Percentiles rank a stretch among this genome's conserved stretches.
Evolutionary conservation across 1,140 invertebrate species (phyloP).

Genomic region (Drosophila ogumai): DNA sequence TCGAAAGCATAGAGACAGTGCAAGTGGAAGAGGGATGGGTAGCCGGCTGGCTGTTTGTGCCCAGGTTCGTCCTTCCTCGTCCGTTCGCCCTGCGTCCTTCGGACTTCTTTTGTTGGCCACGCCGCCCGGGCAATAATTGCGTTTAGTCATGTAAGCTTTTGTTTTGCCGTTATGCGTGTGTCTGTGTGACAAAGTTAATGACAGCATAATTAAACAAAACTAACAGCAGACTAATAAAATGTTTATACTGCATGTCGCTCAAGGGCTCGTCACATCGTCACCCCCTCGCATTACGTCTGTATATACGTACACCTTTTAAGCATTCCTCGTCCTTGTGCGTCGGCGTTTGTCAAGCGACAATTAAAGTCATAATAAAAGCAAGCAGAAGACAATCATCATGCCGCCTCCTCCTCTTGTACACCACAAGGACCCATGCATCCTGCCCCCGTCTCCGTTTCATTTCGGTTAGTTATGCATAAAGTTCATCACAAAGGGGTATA

Average conservation of each 20-base stretch:
- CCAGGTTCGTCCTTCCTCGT: slow-evolving; percentile 6
- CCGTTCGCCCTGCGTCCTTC: slow-evolving; percentile 13
- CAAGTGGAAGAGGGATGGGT: not conserved
- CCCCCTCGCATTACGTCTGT: slow-evolving; percentile 3
- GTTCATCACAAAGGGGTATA: slow-evolving; percentile 59
- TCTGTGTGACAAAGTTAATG: slow-evolving; percentile 77
- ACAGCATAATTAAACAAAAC: slow-evolving; percentile 83
- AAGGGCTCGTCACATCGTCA: slow-evolving; percentile 35
- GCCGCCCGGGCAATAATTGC: slow-evolving; percentile 66
- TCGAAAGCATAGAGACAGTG: not conserved
- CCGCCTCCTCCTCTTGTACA: not conserved
- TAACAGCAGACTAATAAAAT: slow-evolving; percentile 81
- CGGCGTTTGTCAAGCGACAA: slow-evolving; percentile 64
- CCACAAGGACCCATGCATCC: not conserved
- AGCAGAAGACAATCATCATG: slow-evolving; percentile 58
- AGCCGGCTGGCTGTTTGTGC: slow-evolving; percentile 25
- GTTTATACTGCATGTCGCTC: slow-evolving; percentile 62
- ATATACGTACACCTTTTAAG: slow-evolving; percentile 3
- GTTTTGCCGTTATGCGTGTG: slow-evolving; percentile 43
- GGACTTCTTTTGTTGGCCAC: slow-evolving; percentile 47
- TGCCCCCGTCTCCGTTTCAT: not conserved
- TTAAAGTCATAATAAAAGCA: slow-evolving; percentile 72
- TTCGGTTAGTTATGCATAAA: slow-evolving; percentile 64
- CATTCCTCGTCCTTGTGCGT: slow-evolving; percentile 8
- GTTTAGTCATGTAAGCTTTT: slow-evolving; percentile 80